Conservation (phyloP, 2,113 vertebrate species). For the Planiliza haematocheilus region DNA sequence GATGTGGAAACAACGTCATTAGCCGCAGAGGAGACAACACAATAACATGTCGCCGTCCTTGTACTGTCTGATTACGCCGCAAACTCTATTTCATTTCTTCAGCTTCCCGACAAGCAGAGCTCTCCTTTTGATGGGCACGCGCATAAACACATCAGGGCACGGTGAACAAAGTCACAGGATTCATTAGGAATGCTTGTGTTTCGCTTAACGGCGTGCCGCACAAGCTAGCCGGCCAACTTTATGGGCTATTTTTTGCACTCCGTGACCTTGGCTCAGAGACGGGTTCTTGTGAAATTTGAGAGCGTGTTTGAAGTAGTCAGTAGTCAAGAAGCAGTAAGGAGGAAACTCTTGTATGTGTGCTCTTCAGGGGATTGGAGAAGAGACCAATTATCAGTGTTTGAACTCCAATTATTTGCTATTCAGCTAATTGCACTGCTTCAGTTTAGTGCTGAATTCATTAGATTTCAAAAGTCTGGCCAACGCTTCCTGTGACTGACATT, state of each 20-base stretch:
- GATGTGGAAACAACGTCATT: constrained; percentile 39
- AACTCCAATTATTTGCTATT: constrained; percentile 60
- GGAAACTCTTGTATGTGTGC: constrained; percentile 12
- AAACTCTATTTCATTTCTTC: constrained; percentile 42
- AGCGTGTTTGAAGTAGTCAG: constrained; percentile 36
- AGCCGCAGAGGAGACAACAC: constrained; percentile 37
- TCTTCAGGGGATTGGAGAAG: constrained; percentile 35
- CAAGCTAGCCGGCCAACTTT: constrained; percentile 33
- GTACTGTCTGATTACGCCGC: constrained; percentile 20
- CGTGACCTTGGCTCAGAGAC: constrained; percentile 44
- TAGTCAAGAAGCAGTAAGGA: constrained; percentile 17
- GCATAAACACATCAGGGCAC: constrained; percentile 46
- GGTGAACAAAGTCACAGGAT: constrained; percentile 49
- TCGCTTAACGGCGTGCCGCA: constrained; percentile 23
- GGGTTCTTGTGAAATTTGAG: constrained; percentile 20
- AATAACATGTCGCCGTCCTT: constrained; percentile 48
- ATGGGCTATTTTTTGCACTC: constrained; percentile 20
- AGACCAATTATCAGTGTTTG: constrained; percentile 52
- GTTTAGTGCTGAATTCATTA: constrained; percentile 44
- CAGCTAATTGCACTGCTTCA: constrained; percentile 47
- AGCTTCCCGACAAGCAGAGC: constrained; percentile 20
- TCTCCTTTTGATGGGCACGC: constrained; percentile 32
- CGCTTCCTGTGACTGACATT: constrained; percentile 16
- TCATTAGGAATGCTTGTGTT: constrained; percentile 43
- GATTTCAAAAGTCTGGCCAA: constrained; percentile 13